Evolutionary conservation across 1,140 invertebrate species (phyloP).

Genomic region (Drosophila leontia): DNA sequence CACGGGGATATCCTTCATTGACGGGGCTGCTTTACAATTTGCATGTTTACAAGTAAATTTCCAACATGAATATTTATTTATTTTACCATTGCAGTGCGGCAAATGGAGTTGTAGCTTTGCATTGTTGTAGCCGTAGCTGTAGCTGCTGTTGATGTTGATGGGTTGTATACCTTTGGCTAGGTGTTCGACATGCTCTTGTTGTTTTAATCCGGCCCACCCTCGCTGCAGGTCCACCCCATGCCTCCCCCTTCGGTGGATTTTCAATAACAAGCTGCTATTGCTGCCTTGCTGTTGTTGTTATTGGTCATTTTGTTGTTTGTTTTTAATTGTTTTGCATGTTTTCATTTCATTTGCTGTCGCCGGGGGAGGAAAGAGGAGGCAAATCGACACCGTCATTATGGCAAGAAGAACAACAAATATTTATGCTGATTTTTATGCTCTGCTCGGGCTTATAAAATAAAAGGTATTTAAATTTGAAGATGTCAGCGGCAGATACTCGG

Average conservation of each 20-base stretch:
- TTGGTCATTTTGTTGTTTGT: slow-evolving; percentile 62
- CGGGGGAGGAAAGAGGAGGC: background rate
- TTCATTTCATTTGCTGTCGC: slow-evolving; percentile 66
- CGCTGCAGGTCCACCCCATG: background rate
- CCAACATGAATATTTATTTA: slow-evolving; percentile 60
- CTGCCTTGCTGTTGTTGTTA: slow-evolving; percentile 19
- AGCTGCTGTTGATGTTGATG: slow-evolving; percentile 41
- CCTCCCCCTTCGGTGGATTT: slow-evolving; percentile 6
- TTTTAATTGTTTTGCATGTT: slow-evolving; percentile 74
- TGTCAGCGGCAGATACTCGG: slow-evolving; percentile 15
- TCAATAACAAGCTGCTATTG: slow-evolving; percentile 43
- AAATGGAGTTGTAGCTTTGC: slow-evolving; percentile 37
- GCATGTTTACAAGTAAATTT: slow-evolving; percentile 64
- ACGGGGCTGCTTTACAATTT: slow-evolving; percentile 52
- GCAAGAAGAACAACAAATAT: slow-evolving; percentile 49
- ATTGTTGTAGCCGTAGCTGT: slow-evolving; percentile 32
- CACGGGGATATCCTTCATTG: slow-evolving; percentile 18
- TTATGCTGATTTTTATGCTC: slow-evolving; percentile 46
- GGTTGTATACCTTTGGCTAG: slow-evolving; percentile 50
- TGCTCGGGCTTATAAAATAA: slow-evolving; percentile 19
- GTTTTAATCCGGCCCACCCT: slow-evolving; percentile 40
- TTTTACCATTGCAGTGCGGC: slow-evolving; percentile 53
- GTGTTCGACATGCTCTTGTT: slow-evolving; percentile 51
- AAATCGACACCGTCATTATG: slow-evolving; percentile 46
- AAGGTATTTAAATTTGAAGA: slow-evolving; percentile 41